Base-by-base conservation (phyloP, 1,140 invertebrate species). In the Hypsibius dujardini region DNA sequence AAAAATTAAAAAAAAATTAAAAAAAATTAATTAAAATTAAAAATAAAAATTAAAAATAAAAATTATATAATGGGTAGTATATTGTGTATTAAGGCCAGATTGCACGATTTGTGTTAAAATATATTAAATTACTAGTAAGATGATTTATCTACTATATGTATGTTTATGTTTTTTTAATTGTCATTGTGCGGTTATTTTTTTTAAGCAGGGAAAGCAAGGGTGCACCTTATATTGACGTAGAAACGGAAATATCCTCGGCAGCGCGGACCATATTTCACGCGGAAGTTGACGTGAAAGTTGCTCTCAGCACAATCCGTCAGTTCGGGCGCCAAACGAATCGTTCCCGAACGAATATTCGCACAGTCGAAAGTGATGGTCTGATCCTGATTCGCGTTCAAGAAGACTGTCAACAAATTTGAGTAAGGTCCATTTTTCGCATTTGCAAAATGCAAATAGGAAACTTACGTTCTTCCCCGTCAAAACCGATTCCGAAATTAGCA, bases 161-260 rank as follows among this genome's bases (percentile, higher is more conserved):
- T 67, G 62, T 7, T 42, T 7, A 3, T 3, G 7, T 67, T 12
- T 7, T 14, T 3, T 67, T 67, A 42, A 12, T 67, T n/a, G n/a
- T n/a, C n/a, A n/a, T n/a, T n/a, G n/a, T n/a, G n/a, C n/a, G n/a
- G n/a, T n/a, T n/a, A n/a, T n/a, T n/a, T n/a, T n/a, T n/a, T n/a
- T n/a, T n/a, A n/a, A n/a, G n/a, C n/a, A n/a, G n/a, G n/a, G n/a
- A n/a, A n/a, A n/a, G n/a, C n/a, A n/a, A n/a, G n/a, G n/a, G n/a
- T n/a, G n/a, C n/a, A 67, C 62, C 62, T 67, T 12, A 67, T 42
- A 42, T 67, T 67, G 62, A 67, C 3, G 62, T 14, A 67, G 62
- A 67, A 67, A 3, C 62, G 62, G 42, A 67, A 67, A 42, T 67
- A 42, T 3, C 62, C 62, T 3, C 42, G 62, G 42, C 62, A 67